Conservation (phyloP, 2,888 invertebrate species). For the Epirrhoe alternata region DNA sequence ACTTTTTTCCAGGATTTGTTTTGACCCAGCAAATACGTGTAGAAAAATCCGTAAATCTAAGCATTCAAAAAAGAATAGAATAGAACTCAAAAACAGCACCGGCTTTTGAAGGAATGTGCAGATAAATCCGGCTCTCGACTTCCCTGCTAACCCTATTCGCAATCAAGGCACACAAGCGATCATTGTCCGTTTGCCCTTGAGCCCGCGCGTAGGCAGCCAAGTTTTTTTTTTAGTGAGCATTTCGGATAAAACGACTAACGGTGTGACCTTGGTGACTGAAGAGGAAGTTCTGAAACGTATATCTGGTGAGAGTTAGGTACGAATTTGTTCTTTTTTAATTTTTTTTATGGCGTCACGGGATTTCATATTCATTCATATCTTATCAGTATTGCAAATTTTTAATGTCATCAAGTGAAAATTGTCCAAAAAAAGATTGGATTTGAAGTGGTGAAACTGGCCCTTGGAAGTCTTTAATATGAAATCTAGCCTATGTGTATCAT, state of each 20-base stretch:
- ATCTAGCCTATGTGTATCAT: background rate
- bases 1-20: no score
- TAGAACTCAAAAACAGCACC: background rate
- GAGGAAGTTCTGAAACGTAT: background rate
- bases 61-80: background rate
- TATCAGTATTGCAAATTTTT: no score
- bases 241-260: constrained; percentile 15
- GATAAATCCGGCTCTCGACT: constrained; percentile 15
- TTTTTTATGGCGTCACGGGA: no score
- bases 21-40: background rate
- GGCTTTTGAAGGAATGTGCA: constrained; percentile 8
- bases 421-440: no score
- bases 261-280: constrained; percentile 10
- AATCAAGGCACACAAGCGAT: constrained; percentile 50
- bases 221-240: constrained; percentile 31
- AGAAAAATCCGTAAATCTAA: background rate
- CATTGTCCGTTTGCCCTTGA: constrained; percentile 56
- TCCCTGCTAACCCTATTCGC: constrained; percentile 40
- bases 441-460: no score
- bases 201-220: constrained; percentile 32
- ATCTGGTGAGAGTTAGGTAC: constrained; percentile 10
- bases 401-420: no score
- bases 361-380: no score
- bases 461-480: no score
- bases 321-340: no score